Conservation (phyloP, 2,888 invertebrate species). For the Mythimna lalbum region DNA sequence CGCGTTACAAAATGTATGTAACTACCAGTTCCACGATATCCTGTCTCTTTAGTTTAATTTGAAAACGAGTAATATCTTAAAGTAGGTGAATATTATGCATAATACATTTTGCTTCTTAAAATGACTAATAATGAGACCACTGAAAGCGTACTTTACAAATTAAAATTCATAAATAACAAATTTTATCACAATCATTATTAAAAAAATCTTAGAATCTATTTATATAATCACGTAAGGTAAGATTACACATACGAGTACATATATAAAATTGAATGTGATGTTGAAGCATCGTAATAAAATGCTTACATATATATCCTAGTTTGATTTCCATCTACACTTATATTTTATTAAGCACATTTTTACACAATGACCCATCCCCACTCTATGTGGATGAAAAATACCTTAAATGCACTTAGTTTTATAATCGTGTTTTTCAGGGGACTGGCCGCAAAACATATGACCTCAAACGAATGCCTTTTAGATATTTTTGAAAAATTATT, state of each 20-base stretch:
- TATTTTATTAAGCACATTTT: conserved; percentile 28
- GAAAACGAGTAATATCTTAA: background rate
- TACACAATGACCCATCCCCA: conserved; percentile 2
- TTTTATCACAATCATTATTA: conserved; percentile 37
- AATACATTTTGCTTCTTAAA: conserved; percentile 1
- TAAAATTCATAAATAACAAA: conserved; percentile 26
- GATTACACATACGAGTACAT: conserved; percentile 15
- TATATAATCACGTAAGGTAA: conserved; percentile 1
- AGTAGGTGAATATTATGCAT: background rate
- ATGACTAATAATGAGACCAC: conserved; percentile 48
- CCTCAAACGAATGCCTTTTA: background rate
- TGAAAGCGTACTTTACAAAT: conserved; percentile 30
- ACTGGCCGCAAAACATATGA: background rate
- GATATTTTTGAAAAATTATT: background rate
- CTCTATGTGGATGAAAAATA: conserved; percentile 7
- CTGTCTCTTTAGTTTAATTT: too few species aligned
- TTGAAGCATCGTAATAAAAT: conserved; percentile 29
- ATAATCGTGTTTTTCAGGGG: background rate
- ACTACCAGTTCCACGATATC: too few species aligned
- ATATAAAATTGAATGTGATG: conserved; percentile 44
- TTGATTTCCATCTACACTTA: conserved; percentile 15
- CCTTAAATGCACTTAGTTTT: background rate
- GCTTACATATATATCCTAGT: conserved; percentile 25
- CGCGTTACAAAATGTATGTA: too few species aligned
- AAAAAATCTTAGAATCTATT: conserved; percentile 22